Evolutionary conservation across 2,797 vertebrate genomes (phyloP).

Genomic region (Myripristis jacobus): DNA sequence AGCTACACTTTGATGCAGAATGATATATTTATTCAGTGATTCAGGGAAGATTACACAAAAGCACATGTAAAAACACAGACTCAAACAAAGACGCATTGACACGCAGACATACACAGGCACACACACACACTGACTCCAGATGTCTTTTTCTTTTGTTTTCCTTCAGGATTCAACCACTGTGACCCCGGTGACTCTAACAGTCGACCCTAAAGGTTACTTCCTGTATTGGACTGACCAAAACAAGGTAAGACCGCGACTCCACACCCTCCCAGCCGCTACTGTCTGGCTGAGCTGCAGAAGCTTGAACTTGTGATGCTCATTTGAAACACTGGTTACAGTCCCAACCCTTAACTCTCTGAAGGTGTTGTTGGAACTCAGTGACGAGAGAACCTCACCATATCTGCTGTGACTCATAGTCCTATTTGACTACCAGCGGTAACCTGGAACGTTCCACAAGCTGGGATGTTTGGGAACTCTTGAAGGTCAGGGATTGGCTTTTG

Average conservation of each 20-base stretch:
- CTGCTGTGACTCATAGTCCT: no score
- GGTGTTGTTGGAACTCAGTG: no score
- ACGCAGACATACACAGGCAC: not conserved
- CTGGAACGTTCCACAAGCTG: no score
- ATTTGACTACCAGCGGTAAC: no score
- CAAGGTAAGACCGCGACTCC: constrained; percentile 78
- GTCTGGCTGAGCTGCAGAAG: not conserved
- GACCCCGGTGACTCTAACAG: constrained; percentile 83
- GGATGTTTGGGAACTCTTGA: no score
- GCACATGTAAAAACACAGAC: constrained; percentile 10
- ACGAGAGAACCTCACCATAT: no score
- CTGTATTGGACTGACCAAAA: constrained; percentile 88
- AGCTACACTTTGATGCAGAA: no score
- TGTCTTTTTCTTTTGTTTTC: constrained; percentile 44
- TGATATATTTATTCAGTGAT: constrained; percentile 32
- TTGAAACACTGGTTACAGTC: not conserved
- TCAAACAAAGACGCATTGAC: constrained; percentile 27
- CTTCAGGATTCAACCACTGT: constrained; percentile 82
- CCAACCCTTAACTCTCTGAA: not conserved
- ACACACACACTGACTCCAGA: constrained; percentile 42
- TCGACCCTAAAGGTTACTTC: constrained; percentile 86
- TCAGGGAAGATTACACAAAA: constrained; percentile 6
- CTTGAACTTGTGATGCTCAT: not conserved
- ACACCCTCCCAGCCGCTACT: not conserved
- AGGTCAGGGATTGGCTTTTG: no score